Evolutionary conservation across 2,113 vertebrate genomes (phyloP).

Genomic region (Petrocephalus zakoni): DNA sequence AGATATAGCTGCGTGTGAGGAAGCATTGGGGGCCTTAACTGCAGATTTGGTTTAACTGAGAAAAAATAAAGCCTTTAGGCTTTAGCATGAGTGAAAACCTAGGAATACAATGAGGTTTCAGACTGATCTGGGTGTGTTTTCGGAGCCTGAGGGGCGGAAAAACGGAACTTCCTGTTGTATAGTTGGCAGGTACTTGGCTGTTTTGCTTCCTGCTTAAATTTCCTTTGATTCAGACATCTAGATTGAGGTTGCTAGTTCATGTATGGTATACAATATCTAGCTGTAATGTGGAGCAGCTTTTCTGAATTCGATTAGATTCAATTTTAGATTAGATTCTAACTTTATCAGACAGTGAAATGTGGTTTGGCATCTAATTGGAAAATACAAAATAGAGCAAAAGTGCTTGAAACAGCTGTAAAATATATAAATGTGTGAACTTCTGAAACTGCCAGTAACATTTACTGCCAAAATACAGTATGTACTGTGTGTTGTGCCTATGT

Average conservation of each 20-base stretch:
- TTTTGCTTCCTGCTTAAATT: neutral
- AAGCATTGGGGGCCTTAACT: neutral
- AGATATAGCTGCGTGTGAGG: neutral
- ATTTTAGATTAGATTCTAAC: neutral
- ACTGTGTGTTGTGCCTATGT: no score
- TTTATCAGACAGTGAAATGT: neutral
- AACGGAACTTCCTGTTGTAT: neutral
- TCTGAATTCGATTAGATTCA: neutral
- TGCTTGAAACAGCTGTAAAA: neutral
- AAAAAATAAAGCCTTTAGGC: neutral
- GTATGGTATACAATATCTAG: neutral
- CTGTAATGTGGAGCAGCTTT: neutral
- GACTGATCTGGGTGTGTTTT: neutral
- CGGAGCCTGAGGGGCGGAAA: neutral
- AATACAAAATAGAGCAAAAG: neutral
- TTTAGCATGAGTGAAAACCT: neutral
- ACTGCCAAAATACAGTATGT: neutral
- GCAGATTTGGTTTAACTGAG: neutral
- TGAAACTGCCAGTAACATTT: neutral
- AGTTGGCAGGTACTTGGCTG: neutral
- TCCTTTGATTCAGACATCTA: neutral
- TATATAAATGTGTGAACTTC: neutral
- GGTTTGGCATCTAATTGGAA: neutral
- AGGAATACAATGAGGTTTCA: neutral
- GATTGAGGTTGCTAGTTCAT: neutral